Evolutionary conservation across 2,888 invertebrate genomes (phyloP).

Genomic region (Chrysolina haemoptera): DNA sequence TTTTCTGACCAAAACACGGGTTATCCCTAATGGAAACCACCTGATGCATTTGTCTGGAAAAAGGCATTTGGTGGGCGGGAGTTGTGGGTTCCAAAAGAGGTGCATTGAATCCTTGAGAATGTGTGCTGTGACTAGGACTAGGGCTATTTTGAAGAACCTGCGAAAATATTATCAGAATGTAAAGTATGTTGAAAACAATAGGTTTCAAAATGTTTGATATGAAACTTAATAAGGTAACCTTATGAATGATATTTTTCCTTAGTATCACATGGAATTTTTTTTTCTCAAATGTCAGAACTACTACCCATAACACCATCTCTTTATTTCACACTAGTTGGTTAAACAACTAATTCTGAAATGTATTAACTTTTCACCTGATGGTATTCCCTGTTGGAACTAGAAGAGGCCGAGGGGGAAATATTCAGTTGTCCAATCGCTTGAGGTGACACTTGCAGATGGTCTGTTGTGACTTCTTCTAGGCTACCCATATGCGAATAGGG

Average conservation of each 20-base stretch:
- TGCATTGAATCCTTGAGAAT: constrained; percentile 57
- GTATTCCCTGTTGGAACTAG: constrained; percentile 54
- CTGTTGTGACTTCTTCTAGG: constrained; percentile 76
- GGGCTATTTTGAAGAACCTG: constrained; percentile 53
- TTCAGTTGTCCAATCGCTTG: constrained; percentile 51
- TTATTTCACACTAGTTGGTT: no score
- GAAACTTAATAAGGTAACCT: no score
- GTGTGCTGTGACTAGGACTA: constrained; percentile 60
- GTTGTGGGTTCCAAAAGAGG: constrained; percentile 50
- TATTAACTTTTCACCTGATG: constrained; percentile 48
- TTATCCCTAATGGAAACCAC: constrained; percentile 61
- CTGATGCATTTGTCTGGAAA: constrained; percentile 40
- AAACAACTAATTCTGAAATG: no score
- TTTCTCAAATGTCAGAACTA: no score
- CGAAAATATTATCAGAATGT: constrained; percentile 17
- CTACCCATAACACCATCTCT: no score
- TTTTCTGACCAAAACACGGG: constrained; percentile 59
- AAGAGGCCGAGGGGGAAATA: constrained; percentile 61
- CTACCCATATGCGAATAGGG: constrained; percentile 86
- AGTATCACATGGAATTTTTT: no score
- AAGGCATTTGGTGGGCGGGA: constrained; percentile 47
- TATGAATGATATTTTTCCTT: no score
- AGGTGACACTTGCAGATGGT: constrained; percentile 52
- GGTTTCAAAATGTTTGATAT: no score
- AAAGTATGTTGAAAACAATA: background rate